Conservation (phyloP, 1,140 invertebrate genomes). For the Hesperophylax magnus region DNA sequence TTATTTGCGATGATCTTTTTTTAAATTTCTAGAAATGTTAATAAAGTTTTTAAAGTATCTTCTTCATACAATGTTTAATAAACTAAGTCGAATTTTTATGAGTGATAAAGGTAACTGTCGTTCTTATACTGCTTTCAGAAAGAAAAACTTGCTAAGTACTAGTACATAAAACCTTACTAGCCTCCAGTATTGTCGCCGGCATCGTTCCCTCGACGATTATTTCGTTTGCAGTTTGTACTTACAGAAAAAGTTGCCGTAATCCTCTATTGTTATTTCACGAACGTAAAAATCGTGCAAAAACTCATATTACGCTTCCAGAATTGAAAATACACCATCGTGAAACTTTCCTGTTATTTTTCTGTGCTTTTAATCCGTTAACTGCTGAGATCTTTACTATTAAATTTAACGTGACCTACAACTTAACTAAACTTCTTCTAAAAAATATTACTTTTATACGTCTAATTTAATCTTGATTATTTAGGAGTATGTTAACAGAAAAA, state of each 20-base stretch:
- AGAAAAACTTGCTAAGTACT: neutral
- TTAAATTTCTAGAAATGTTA: no score
- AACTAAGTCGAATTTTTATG: no score
- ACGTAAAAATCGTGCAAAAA: slow-evolving; percentile 41
- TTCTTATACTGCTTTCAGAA: neutral
- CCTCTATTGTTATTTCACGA: slow-evolving; percentile 48
- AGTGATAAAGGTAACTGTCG: neutral
- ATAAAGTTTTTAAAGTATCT: no score
- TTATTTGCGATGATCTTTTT: no score
- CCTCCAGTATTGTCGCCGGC: slow-evolving; percentile 30
- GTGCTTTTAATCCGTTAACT: neutral
- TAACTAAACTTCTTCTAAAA: no score
- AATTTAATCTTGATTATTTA: no score
- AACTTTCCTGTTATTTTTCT: neutral
- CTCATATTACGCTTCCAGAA: slow-evolving; percentile 41
- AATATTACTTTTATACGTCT: no score
- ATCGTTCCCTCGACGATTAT: slow-evolving; percentile 51
- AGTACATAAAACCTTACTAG: slow-evolving; percentile 18
- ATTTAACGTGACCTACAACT: no score
- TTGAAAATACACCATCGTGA: slow-evolving; percentile 30
- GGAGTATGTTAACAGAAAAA: no score
- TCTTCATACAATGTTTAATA: no score
- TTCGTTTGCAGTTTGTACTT: slow-evolving; percentile 55
- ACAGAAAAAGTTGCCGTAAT: slow-evolving; percentile 51
- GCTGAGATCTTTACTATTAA: neutral